Conservation (phyloP, 2,888 invertebrate genomes). For the Drosophila borealis region DNA sequence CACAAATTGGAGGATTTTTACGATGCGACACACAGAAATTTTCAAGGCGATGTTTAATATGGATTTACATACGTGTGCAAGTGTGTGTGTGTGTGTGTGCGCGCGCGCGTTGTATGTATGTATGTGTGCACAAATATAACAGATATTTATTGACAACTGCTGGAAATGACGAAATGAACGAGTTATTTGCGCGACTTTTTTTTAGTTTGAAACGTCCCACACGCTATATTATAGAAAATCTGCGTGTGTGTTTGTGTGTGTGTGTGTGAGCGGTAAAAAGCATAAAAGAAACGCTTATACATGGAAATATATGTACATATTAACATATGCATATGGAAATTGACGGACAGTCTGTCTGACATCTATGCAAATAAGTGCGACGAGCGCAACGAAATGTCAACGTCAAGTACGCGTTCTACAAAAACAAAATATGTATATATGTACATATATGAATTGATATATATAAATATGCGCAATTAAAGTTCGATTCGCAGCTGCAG, state of each 20-base stretch:
- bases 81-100: slow-evolving; percentile 14
- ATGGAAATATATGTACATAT: slow-evolving; percentile 6
- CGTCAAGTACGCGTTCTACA: background rate
- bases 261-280: background rate
- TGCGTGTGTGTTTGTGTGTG: background rate
- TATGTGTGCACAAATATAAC: slow-evolving; percentile 35
- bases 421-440: background rate
- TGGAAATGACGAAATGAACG: slow-evolving; percentile 72
- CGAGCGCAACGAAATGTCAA: slow-evolving; percentile 19
- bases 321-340: slow-evolving; percentile 35
- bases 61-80: slow-evolving; percentile 55
- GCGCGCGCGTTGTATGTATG: too few relatives aligned
- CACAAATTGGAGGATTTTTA: slow-evolving; percentile 61
- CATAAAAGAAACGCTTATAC: slow-evolving; percentile 25
- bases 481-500: slow-evolving; percentile 21
- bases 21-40: slow-evolving; percentile 47
- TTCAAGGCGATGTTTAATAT: slow-evolving; percentile 60
- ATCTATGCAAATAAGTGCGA: slow-evolving; percentile 22
- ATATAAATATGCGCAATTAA: slow-evolving; percentile 1
- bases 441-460: background rate
- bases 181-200: slow-evolving; percentile 73
- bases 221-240: slow-evolving; percentile 26
- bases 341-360: slow-evolving; percentile 19
- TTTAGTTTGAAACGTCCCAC: slow-evolving; percentile 57
- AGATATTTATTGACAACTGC: slow-evolving; percentile 68